Percentiles rank a stretch among this genome's conserved stretches.
Conservation (phyloP, 1,140 invertebrate genomes). For the Drosophila littoralis region DNA sequence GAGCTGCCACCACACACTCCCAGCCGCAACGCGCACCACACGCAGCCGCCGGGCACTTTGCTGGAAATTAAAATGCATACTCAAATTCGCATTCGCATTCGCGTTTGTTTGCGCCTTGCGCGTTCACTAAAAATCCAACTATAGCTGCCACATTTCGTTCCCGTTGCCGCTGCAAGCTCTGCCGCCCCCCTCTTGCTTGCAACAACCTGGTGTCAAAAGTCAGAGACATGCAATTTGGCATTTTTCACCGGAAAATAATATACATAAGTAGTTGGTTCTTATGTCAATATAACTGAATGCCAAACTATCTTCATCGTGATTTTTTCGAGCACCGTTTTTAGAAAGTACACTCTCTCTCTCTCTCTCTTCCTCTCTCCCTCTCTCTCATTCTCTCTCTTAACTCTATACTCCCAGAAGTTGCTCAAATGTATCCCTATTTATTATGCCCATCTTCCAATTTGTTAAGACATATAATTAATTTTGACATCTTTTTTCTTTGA, state of each 20-base stretch:
- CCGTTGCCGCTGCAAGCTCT: neutral
- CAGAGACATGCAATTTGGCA: conserved; percentile 8
- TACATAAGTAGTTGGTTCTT: neutral
- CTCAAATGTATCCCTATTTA: no score
- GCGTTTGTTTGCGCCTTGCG: neutral
- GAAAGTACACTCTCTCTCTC: no score
- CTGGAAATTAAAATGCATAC: conserved; percentile 68
- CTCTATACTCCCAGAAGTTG: no score
- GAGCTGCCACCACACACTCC: neutral
- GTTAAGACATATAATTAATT: no score
- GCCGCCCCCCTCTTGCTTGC: neutral
- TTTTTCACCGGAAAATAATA: neutral
- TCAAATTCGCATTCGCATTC: conserved; percentile 9
- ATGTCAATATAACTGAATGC: conserved; percentile 4
- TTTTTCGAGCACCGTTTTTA: neutral
- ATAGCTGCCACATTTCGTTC: neutral
- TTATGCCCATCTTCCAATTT: no score
- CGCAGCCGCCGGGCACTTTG: conserved; percentile 51
- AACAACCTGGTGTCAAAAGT: conserved; percentile 1
- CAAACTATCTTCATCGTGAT: neutral
- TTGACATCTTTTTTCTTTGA: no score
- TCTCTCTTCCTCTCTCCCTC: no score
- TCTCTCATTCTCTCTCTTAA: no score
- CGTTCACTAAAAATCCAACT: neutral
- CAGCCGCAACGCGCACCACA: conserved; percentile 9